Evolutionary conservation across 1,140 invertebrate species (phyloP), one percentile per base, ranked within the genome.

Genomic region (Oryzaephilus surinamensis): DNA sequence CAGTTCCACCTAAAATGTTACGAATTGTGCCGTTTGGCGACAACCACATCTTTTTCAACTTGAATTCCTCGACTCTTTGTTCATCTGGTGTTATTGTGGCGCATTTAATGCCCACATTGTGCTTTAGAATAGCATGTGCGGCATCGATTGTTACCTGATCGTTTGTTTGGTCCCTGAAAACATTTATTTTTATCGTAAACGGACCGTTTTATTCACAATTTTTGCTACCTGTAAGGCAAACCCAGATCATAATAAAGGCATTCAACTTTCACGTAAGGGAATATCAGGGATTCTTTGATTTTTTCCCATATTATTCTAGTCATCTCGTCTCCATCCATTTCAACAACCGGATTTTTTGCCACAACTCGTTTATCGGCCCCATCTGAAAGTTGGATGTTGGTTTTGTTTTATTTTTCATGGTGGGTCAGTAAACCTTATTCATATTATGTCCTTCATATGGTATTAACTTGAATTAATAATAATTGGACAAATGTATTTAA

Each of bases 271-370:
- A 92, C 70, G 66, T 88, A 92, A 4, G 89, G 89, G 49, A 90
- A 79, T 47, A 92, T 90, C 2, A 92, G 66, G 48, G 74, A 76
- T 49, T 92, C 84, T 62, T 92, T 92, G 51, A 93, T 92, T 58
- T 85, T 81, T 51, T 84, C 79, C 86, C 85, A 90, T 46, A 90
- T 89, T 38, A 90, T 84, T 45, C 84, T 73, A 24, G 78, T 80
- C 88, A 93, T 93, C 65, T 93, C 89, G 72, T 94, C 89, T 40
- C 89, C 89, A 67, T 93, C 87, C 70, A 93, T 77, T 59, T 94
- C 89, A 30, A 93, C 89, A 30, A 94, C 73, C 12, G 86, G 79
- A 28, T 80, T 79, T 24, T 71, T 65, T 14, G 74, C 79, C 45
- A 72, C 67, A 49, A 83, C 77, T 34, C 79, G 63, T 50, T 72